Evolutionary conservation across 2,888 invertebrate species (phyloP), one percentile per base, ranked within the genome.

Genomic region (Lepidochrysops patricia): DNA sequence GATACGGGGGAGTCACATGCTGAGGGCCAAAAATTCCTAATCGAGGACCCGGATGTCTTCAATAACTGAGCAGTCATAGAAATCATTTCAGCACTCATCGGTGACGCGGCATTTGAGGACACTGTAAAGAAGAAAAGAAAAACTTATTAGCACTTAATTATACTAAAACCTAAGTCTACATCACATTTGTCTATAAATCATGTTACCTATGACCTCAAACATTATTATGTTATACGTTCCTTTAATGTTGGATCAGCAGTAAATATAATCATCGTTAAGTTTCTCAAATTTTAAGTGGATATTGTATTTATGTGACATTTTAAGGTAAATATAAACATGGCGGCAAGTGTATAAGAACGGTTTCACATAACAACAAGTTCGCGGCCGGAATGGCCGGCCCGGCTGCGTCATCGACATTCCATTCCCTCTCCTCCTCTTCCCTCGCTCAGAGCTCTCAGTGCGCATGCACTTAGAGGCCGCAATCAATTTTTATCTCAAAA

Each of bases 341-440:
- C 68, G 66, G 67, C 70, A 70, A 68, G 69, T 69, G 77, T 75
- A 75, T 78, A 75, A 74, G 73, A 81, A 82, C 82, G 79, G 83
- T 83, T 83, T 80, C 82, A 81, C 81, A 84, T 84, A 83, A 83
- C 80, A 81, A 84, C 84, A 82, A 84, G 85, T 80, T 80, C 77
- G 79, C 81, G 77, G 80, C 75, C 74, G 74, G 68, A 69, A 75
- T 75, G 70, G 75, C 74, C 76, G 76, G 74, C 74, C 76, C 73
- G 80, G 76, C 84, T 82, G 82, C 85, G 84, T 87, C 87, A 84
- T 84, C 86, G 77, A 82, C 86, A 87, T 86, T 87, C 86, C 87
- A 74, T 77, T 77, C 81, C 79, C 77, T 74, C 75, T 74, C 74
- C 74, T 66, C 58, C 76, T 70, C 72, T 63, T 68, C 70, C 69